Evolutionary conservation across 2,888 invertebrate species (phyloP), one percentile per base, ranked within the genome.

Genomic region (Priapulus caudatus): DNA sequence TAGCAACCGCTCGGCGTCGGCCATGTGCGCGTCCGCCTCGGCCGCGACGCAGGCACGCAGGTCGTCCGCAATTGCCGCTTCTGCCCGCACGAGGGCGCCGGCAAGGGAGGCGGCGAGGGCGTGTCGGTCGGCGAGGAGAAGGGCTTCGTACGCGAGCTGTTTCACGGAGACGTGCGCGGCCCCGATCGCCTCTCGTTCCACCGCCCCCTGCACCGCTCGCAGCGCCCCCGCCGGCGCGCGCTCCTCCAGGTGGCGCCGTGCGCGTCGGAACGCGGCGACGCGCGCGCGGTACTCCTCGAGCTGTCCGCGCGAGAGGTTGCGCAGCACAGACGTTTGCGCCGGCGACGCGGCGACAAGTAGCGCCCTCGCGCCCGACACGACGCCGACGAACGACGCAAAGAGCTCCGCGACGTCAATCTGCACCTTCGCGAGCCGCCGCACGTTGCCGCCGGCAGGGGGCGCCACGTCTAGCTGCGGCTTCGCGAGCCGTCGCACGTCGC

Each of bases 161-260:
- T 33, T 33, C 33, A 33, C 10, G 10, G 33, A 33, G n/a, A 33
- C n/a, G n/a, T 33, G n/a, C 33, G 33, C 33, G 33, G 10, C n/a
- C 10, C n/a, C n/a, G n/a, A 33, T 33, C 10, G 33, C 33, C n/a
- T 33, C n/a, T n/a, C n/a, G 10, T 10, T 33, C 33, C 33, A 33
- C 33, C 10, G n/a, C n/a, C 33, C n/a, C n/a, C n/a, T 33, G 33
- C n/a, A 33, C n/a, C 10, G 10, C n/a, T 33, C n/a, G 10, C 33
- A 33, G n/a, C 10, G n/a, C 33, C 10, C 33, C 33, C 10, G 33
- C 10, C n/a, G 33, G 33, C 10, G 33, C 33, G 10, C n/a, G 33
- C n/a, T 33, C 33, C 33, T 33, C 33, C 33, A 33, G 33, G 10
- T n/a, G 33, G 33, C 33, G 33, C n/a, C 33, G 33, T n/a, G n/a